These are phyloP conservation scores for Leiothrix lutea DNA, from an alignment of 2,113 vertebrate genomes.

Conservation along the genomic window DNA sequence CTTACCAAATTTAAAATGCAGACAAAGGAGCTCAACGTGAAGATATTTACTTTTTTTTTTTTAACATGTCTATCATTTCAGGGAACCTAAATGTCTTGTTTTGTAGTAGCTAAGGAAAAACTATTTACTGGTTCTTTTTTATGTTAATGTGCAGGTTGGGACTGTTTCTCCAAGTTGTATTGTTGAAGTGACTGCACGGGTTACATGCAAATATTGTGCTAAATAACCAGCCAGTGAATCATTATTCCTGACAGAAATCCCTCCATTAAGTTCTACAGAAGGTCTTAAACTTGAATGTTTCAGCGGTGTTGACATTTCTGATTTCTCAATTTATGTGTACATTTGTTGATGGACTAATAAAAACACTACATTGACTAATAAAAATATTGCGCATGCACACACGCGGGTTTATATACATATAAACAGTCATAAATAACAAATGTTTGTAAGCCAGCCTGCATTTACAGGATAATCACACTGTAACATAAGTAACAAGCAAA, in stretches of 20 bases:
- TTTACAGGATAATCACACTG: not conserved
- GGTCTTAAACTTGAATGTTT: not conserved
- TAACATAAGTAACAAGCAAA: not conserved
- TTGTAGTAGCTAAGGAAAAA: not conserved
- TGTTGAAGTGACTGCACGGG: not conserved
- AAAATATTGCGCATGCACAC: not conserved
- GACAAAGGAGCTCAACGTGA: not conserved
- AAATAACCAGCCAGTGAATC: not conserved
- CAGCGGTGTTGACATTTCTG: not conserved
- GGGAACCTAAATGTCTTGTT: not conserved
- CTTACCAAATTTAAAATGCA: not conserved
- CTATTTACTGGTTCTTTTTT: not conserved
- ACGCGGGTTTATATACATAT: not conserved
- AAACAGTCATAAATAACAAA: not conserved
- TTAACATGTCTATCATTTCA: not conserved
- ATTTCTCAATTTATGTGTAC: not conserved
- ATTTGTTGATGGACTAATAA: not conserved
- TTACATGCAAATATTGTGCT: not conserved
- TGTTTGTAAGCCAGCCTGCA: not conserved
- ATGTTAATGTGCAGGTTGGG: not conserved
- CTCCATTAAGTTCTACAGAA: not conserved
- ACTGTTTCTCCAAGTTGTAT: not conserved
- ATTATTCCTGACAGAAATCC: conserved; percentile 1
- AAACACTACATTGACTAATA: not conserved
- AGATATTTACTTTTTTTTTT: not conserved